phyloP scores from a whole-genome alignment of 1,140 invertebrate species.

The Melipona quadrifasciata region DNA sequence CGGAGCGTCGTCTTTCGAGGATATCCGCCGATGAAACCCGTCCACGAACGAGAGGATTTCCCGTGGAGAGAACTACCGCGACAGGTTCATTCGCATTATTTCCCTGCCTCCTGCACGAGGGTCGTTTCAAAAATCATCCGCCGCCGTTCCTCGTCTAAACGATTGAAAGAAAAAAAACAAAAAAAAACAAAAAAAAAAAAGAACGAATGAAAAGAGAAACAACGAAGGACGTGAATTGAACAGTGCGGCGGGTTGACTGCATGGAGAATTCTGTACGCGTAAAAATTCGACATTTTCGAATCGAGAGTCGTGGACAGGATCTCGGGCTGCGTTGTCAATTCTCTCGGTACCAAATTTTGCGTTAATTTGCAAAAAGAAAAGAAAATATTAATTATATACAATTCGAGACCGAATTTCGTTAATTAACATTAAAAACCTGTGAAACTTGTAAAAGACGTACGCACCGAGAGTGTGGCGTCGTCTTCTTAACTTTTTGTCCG shows the following conservation, averaged over 20 bases:
- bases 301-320: neutral
- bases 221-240: too few species aligned
- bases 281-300: conserved; percentile 13
- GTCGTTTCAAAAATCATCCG: conserved; percentile 46
- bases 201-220: neutral
- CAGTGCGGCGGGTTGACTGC: neutral
- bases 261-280: neutral
- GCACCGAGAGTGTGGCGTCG: too few species aligned
- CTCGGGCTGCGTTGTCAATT: too few species aligned
- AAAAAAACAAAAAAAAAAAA: too few species aligned
- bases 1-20: conserved; percentile 55
- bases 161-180: neutral
- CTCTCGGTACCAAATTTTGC: neutral
- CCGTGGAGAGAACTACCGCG: conserved; percentile 18
- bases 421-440: too few species aligned
- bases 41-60: conserved; percentile 45
- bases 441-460: too few species aligned
- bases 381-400: too few species aligned
- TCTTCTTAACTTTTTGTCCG: too few species aligned
- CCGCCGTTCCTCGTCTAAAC: neutral
- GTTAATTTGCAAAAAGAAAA: too few species aligned
- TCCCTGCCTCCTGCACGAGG: conserved; percentile 6
- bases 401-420: too few species aligned
- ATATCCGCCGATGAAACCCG: conserved; percentile 52
- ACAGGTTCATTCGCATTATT: conserved; percentile 49